phyloP scores from a whole-genome alignment of 2,113 vertebrate species.

The Sinocyclocheilus rhinocerous region DNA sequence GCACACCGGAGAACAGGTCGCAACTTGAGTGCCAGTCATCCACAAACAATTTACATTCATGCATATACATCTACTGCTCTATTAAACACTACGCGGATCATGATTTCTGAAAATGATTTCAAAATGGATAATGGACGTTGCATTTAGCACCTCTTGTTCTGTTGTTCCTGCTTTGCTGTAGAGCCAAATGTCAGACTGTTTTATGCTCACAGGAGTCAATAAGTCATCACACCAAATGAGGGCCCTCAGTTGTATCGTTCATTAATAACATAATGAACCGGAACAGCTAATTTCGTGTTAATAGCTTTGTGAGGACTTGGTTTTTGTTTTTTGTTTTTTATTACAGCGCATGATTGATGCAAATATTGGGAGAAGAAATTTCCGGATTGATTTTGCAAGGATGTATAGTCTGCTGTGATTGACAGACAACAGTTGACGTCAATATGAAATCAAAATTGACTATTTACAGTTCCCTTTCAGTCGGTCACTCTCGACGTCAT shows the following conservation, averaged over 20 bases:
- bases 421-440: not conserved
- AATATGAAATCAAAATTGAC: not conserved
- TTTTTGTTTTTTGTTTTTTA: not conserved
- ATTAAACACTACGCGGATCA: not conserved
- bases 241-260: slow-evolving; percentile 1
- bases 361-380: not conserved
- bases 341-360: slow-evolving; percentile 26
- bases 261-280: slow-evolving; percentile 46
- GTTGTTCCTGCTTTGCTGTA: not conserved
- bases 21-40: slow-evolving; percentile 9
- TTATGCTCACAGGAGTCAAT: slow-evolving; percentile 23
- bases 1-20: not conserved
- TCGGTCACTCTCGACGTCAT: too few relatives aligned
- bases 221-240: slow-evolving; percentile 17
- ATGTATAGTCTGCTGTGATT: not conserved
- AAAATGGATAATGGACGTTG: not conserved
- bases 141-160: not conserved
- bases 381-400: not conserved
- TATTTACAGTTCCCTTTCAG: too few relatives aligned
- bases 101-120: slow-evolving; percentile 20
- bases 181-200: slow-evolving; percentile 24
- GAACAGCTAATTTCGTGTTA: slow-evolving; percentile 26
- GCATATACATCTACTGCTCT: slow-evolving; percentile 11
- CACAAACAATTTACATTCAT: slow-evolving; percentile 20
- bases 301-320: slow-evolving; percentile 34